Percentiles rank a stretch among this genome's conserved stretches.
phyloP scores from a whole-genome alignment of 2,888 invertebrate species.

The Melieria omissa region DNA sequence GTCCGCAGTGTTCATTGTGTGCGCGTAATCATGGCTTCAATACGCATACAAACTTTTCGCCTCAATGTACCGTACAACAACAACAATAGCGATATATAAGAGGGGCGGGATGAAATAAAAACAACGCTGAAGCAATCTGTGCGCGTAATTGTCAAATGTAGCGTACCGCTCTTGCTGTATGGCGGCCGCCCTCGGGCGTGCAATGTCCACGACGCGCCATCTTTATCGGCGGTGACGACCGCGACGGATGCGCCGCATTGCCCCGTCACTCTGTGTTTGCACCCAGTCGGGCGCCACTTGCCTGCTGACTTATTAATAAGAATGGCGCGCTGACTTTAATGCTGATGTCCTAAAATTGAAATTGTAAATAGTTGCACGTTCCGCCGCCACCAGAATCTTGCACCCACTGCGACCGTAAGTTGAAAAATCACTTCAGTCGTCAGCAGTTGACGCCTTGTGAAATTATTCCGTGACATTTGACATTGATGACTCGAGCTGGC shows the following conservation, averaged over 20 bases:
- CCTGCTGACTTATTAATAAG: conserved; percentile 3
- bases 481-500: conserved; percentile 44
- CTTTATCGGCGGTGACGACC: conserved; percentile 37
- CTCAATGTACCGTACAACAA: no score
- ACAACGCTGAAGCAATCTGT: conserved; percentile 8
- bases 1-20: background rate
- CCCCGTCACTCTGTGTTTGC: background rate
- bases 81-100: no score
- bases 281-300: background rate
- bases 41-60: no score
- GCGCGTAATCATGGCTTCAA: no score
- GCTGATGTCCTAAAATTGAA: background rate
- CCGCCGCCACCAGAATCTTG: background rate
- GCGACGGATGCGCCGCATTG: conserved; percentile 26
- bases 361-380: conserved; percentile 12
- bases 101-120: background rate
- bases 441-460: conserved; percentile 46
- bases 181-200: conserved; percentile 38
- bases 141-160: conserved; percentile 43
- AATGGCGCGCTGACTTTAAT: background rate
- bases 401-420: background rate
- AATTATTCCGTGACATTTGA: conserved; percentile 53
- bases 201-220: conserved; percentile 6
- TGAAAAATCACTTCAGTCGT: no score
- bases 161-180: conserved; percentile 44